Evolutionary conservation across 2,113 vertebrate species (phyloP).

Genomic region (Scytalopus superciliaris): DNA sequence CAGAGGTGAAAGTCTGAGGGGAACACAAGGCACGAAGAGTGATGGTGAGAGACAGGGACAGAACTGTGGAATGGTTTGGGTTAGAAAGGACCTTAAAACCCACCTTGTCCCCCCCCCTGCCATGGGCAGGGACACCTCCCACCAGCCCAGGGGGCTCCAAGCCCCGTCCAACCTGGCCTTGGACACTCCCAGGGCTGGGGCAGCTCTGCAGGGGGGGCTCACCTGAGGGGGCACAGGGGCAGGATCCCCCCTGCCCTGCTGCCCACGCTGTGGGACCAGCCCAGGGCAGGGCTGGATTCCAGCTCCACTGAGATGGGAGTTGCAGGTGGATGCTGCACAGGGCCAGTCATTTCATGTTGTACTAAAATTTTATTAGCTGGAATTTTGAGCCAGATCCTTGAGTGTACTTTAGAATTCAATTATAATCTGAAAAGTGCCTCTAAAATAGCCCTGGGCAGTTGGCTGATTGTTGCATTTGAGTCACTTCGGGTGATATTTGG

Average conservation of each 20-base stretch:
- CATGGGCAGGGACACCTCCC: background rate
- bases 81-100: background rate
- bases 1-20: background rate
- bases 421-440: background rate
- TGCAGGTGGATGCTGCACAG: background rate
- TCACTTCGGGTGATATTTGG: background rate
- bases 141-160: accelerated
- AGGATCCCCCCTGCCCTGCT: background rate
- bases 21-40: background rate
- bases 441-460: background rate
- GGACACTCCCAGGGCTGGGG: background rate
- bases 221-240: background rate
- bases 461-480: background rate
- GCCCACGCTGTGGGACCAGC: background rate
- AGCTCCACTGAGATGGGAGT: background rate
- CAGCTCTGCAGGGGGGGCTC: background rate
- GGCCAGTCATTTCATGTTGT: background rate
- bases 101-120: background rate
- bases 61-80: background rate
- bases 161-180: accelerated
- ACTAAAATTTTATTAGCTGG: background rate
- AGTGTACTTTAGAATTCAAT: background rate
- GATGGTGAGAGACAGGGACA: background rate
- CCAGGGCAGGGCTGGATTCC: background rate
- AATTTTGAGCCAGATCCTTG: background rate